Percentiles rank a stretch among this genome's conserved stretches.
Evolutionary conservation across 2,113 vertebrate genomes (phyloP).

Genomic region (Neolamprologus fasciatus): DNA sequence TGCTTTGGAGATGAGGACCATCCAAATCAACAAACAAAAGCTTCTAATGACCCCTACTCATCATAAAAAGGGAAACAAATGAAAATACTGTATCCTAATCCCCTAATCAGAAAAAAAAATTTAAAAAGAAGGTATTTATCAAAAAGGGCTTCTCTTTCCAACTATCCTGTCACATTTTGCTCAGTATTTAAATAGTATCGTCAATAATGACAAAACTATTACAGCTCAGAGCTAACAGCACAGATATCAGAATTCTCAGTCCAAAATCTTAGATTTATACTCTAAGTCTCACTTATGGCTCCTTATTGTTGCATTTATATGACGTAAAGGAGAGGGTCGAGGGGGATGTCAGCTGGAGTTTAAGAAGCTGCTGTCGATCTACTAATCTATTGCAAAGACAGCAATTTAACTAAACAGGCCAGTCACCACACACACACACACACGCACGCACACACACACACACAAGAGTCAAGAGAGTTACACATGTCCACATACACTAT

Average conservation of each 20-base stretch:
- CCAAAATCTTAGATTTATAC: background rate
- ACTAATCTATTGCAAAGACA: background rate
- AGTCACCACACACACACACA: background rate
- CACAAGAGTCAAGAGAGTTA: background rate
- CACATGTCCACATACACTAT: background rate
- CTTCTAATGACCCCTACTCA: background rate
- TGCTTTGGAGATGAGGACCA: background rate
- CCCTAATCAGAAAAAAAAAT: background rate
- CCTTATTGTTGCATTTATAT: background rate
- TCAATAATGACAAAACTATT: background rate
- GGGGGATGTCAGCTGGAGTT: background rate
- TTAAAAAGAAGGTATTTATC: background rate
- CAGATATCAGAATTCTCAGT: background rate
- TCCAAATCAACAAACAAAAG: background rate
- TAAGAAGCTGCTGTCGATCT: background rate
- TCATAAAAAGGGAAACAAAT: background rate
- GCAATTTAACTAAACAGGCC: background rate
- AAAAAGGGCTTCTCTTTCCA: background rate
- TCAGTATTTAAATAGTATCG: background rate
- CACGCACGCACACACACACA: fast-evolving
- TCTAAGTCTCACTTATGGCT: background rate
- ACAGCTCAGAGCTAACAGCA: background rate
- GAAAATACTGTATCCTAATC: background rate
- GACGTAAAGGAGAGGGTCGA: background rate
- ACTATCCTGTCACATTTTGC: background rate